phyloP scores from a whole-genome alignment of 2,113 vertebrate genomes.

The Mustela lutreola region DNA sequence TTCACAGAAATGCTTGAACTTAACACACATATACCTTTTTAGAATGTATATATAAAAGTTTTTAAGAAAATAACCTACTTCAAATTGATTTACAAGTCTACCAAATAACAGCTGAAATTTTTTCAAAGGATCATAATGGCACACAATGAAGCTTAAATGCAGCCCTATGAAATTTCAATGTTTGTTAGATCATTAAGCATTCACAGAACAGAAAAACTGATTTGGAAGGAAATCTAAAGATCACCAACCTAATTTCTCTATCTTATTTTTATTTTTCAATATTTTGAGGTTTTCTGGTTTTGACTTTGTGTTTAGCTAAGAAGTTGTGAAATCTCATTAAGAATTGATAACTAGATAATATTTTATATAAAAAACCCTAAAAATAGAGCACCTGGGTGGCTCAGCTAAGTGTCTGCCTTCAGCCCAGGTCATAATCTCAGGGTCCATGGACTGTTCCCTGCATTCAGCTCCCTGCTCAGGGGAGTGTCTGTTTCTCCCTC shows the following conservation, averaged over 20 bases:
- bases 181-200: neutral
- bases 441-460: too few relatives aligned
- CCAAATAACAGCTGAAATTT: neutral
- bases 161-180: neutral
- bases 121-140: neutral
- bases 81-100: neutral
- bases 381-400: too few relatives aligned
- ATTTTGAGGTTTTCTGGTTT: neutral
- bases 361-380: neutral
- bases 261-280: neutral
- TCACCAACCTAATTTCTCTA: neutral
- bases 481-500: too few relatives aligned
- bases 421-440: too few relatives aligned
- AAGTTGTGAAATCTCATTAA: neutral
- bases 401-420: too few relatives aligned
- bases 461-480: too few relatives aligned
- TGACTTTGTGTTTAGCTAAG: neutral
- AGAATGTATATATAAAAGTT: neutral
- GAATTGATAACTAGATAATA: neutral
- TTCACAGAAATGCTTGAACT: neutral
- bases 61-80: neutral
- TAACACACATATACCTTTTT: neutral
- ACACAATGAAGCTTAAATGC: neutral
- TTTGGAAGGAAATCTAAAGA: neutral
- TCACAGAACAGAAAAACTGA: neutral